Conservation (phyloP, 1,140 invertebrate species). For the Zaprionus camerounensis region DNA sequence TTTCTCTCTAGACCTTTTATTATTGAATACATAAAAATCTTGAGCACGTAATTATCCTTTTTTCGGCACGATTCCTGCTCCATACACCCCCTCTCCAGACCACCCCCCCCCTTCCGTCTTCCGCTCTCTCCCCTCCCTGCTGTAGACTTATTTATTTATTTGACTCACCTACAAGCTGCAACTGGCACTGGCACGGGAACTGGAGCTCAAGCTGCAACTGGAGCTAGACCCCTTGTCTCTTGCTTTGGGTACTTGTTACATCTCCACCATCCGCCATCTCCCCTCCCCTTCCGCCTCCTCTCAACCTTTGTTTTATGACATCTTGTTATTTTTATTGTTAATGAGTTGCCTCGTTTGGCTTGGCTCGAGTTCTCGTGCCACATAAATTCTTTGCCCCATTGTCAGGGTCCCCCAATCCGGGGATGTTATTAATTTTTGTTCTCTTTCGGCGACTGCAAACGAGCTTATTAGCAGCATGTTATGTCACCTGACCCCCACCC, state of each 20-base stretch:
- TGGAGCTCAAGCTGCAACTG: background rate
- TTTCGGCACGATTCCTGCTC: constrained; percentile 28
- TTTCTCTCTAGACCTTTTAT: constrained; percentile 34
- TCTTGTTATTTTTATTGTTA: constrained; percentile 81
- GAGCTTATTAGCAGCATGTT: constrained; percentile 74
- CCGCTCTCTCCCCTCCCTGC: constrained; percentile 27
- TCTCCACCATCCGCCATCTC: constrained; percentile 30
- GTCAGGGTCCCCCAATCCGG: constrained; percentile 14
- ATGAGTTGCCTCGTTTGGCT: constrained; percentile 59
- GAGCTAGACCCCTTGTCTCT: background rate
- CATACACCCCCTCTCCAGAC: background rate
- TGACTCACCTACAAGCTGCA: constrained; percentile 41
- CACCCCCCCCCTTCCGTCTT: constrained; percentile 1
- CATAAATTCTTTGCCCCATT: constrained; percentile 51
- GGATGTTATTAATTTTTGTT: constrained; percentile 70
- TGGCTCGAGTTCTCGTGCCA: constrained; percentile 16
- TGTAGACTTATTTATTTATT: constrained; percentile 54
- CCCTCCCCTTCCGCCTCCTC: constrained; percentile 6
- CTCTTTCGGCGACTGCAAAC: constrained; percentile 43
- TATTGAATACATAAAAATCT: constrained; percentile 61
- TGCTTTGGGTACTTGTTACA: constrained; percentile 52
- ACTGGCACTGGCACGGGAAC: background rate
- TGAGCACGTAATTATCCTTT: constrained; percentile 80
- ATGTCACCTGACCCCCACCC: constrained; percentile 4
- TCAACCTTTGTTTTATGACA: constrained; percentile 65